Evolutionary conservation across 35 echinoderm and acorn worm genomes (phyloP).

Genomic region (Ophiothrix spiculata): DNA sequence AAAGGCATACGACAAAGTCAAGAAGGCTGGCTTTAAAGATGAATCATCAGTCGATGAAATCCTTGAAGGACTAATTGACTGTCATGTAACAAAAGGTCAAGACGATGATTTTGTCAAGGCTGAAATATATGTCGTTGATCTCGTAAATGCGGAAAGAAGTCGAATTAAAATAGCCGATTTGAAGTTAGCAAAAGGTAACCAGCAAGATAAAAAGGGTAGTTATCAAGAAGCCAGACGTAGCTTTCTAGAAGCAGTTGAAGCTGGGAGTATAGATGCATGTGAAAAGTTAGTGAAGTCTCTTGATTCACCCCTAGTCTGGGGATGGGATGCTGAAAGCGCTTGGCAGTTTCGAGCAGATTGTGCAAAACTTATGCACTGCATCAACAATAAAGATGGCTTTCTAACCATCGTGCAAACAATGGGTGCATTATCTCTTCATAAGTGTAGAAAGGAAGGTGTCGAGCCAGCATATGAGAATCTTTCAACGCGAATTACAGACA

Average conservation of each 20-base stretch:
- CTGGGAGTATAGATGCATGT: background rate
- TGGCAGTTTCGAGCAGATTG: background rate
- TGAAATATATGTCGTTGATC: background rate
- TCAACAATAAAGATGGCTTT: background rate
- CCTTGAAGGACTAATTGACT: background rate
- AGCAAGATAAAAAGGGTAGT: background rate
- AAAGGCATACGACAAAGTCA: background rate
- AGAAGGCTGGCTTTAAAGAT: no score
- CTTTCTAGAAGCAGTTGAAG: background rate
- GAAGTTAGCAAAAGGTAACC: background rate
- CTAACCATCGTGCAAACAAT: background rate
- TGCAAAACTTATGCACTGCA: background rate
- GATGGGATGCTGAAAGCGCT: background rate
- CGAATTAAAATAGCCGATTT: background rate
- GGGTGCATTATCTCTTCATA: background rate
- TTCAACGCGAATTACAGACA: background rate
- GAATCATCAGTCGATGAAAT: background rate
- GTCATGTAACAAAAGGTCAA: background rate
- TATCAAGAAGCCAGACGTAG: background rate
- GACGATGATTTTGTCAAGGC: background rate
- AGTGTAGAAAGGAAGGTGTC: background rate
- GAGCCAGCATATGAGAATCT: background rate
- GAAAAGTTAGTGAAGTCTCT: background rate
- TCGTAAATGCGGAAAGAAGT: background rate
- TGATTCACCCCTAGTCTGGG: background rate